Base-by-base conservation (phyloP, 2,113 vertebrate species). In the Vimba vimba region DNA sequence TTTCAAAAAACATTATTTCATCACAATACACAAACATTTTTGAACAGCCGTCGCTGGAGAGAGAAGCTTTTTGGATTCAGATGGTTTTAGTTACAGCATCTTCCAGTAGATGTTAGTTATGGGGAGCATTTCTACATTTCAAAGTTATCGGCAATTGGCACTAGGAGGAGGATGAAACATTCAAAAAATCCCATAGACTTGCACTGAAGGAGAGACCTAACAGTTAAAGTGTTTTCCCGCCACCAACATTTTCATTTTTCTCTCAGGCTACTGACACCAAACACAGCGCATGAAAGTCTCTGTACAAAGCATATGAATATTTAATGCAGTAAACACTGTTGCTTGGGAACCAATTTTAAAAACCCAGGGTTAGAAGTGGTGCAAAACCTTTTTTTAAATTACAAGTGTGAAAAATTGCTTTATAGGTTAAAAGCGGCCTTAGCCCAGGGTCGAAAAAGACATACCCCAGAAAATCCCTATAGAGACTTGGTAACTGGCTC, bases 221-320 rank as follows among this genome's bases (percentile, higher is more conserved):
- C 7, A 77, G 12, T 77, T 52, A 77, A 77, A 77, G 47, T 30
- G 47, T 25, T 50, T 77, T 77, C 74, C 74, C 1, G 71, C 71
- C 74, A 43, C 47, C 74, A 77, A 33, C 17, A 55, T 77, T 77
- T 77, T 55, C 27, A 55, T 55, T 77, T 55, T 33, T 55, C 50
- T 77, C 50, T 77, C 27, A 77, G 75, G 47, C 75, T 77, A 27
- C 75, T 77, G 50, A 77, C 25, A 77, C 50, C 75, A 55, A 77
- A 77, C 50, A 55, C 50, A 30, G 50, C 75, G 27, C 75, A 77
- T 77, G 75, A 77, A 77, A 77, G 75, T 77, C n/a, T 55, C 50
- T 30, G 27, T 77, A 77, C 75, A 77, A 77, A 77, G 75, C 50
- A 55, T 27, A 77, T 77, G 75, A 77, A 77, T 77, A 77, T 77